Percentiles rank a stretch among this genome's conserved stretches.
Evolutionary conservation across 2,888 invertebrate genomes (phyloP).

Genomic region (Heteromyza rotundicornis): DNA sequence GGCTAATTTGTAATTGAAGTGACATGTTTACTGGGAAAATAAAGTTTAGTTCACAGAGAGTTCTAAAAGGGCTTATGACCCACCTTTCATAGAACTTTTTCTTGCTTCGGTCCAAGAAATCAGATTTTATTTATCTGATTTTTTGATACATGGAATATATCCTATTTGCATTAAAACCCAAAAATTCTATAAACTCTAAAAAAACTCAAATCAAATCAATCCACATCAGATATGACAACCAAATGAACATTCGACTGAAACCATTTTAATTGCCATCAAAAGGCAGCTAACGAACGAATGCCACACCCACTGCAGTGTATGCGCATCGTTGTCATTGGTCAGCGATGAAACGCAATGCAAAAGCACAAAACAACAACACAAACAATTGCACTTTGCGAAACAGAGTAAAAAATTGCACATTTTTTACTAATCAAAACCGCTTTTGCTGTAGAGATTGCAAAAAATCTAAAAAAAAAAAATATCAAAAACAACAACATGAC

Average conservation of each 20-base stretch:
- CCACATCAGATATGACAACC: neutral
- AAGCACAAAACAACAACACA: neutral
- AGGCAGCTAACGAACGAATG: neutral
- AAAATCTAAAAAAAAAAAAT: neutral
- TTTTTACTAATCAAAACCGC: neutral
- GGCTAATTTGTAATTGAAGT: too few relatives aligned
- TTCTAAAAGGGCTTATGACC: too few relatives aligned
- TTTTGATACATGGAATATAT: too few relatives aligned
- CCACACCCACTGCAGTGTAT: neutral
- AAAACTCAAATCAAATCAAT: too few relatives aligned
- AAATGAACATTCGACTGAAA: neutral
- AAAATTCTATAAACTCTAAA: too few relatives aligned
- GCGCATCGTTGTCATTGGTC: neutral
- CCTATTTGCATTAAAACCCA: too few relatives aligned
- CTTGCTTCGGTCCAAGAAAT: too few relatives aligned
- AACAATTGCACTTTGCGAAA: neutral
- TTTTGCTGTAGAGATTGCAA: neutral
- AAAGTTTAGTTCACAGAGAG: too few relatives aligned
- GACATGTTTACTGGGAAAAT: too few relatives aligned
- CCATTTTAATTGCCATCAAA: neutral
- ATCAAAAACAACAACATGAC: neutral
- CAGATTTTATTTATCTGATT: too few relatives aligned
- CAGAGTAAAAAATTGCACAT: neutral
- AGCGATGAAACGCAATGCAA: neutral
- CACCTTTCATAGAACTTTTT: too few relatives aligned